Conservation (phyloP, 1,140 invertebrate species). For the Drosophila auraria region DNA sequence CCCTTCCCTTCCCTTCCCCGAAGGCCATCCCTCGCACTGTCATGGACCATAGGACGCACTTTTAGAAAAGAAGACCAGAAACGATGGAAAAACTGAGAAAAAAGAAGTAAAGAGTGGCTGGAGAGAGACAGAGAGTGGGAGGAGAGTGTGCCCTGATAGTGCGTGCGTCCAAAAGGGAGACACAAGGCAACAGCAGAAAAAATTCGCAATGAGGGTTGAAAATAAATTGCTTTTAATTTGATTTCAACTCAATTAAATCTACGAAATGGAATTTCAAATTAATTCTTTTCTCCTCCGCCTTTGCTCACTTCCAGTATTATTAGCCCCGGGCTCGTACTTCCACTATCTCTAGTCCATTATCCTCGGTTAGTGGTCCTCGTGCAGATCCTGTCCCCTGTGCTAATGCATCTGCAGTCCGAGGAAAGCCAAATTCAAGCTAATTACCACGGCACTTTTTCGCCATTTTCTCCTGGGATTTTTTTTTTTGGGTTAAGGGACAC, state of each 20-base stretch:
- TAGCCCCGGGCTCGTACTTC: neutral
- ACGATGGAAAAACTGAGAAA: conserved; percentile 66
- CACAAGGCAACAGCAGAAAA: conserved; percentile 49
- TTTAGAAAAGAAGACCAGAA: conserved; percentile 68
- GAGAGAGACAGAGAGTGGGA: conserved; percentile 5
- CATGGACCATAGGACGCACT: conserved; percentile 69
- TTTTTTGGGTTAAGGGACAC: conserved; percentile 28
- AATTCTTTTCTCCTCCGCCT: conserved; percentile 60
- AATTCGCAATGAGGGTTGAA: conserved; percentile 82
- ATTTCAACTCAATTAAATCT: conserved; percentile 85
- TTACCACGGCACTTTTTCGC: conserved; percentile 32
- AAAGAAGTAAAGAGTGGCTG: conserved; percentile 9
- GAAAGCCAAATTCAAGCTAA: conserved; percentile 54
- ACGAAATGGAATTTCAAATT: conserved; percentile 85
- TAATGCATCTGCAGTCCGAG: conserved; percentile 44
- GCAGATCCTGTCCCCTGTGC: neutral
- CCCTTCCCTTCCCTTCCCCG: too few species aligned
- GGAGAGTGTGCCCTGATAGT: conserved; percentile 45
- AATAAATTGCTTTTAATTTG: conserved; percentile 85
- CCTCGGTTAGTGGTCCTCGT: conserved; percentile 17
- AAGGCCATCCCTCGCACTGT: conserved; percentile 13
- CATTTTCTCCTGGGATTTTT: conserved; percentile 3
- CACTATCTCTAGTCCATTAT: conserved; percentile 26
- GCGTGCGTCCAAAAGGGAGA: conserved; percentile 45
- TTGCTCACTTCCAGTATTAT: conserved; percentile 47